Conservation (phyloP, 2,888 invertebrate genomes). For the Disparrhopalites patrizii region DNA sequence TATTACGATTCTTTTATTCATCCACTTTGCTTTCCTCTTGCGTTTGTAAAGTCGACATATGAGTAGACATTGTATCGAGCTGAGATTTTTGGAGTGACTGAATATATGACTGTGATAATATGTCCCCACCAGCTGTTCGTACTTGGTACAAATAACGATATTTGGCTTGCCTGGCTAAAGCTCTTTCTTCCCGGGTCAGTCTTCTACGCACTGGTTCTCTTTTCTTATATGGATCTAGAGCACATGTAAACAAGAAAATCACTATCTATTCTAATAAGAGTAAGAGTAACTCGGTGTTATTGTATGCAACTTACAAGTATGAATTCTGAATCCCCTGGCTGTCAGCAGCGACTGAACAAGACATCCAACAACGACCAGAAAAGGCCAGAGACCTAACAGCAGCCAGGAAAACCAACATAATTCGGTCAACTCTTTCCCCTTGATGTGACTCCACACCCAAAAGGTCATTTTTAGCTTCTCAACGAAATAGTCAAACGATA, state of each 20-base stretch:
- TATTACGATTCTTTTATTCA: slow-evolving; percentile 20
- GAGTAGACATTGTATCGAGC: slow-evolving; percentile 45
- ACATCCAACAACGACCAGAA: slow-evolving; percentile 63
- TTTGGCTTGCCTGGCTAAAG: slow-evolving; percentile 67
- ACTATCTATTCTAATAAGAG: background rate
- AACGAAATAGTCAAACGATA: slow-evolving; percentile 69
- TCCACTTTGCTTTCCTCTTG: slow-evolving; percentile 31
- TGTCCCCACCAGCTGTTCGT: slow-evolving; percentile 81
- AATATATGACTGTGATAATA: slow-evolving; percentile 69
- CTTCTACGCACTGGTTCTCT: slow-evolving; percentile 54
- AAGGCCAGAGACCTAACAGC: slow-evolving; percentile 69
- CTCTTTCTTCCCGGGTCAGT: slow-evolving; percentile 69
- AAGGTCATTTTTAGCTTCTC: slow-evolving; percentile 63
- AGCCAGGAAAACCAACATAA: slow-evolving; percentile 60
- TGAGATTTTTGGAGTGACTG: slow-evolving; percentile 42
- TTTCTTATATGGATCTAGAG: slow-evolving; percentile 54
- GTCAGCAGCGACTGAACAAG: slow-evolving; percentile 67
- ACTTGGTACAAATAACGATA: slow-evolving; percentile 90
- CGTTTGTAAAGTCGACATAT: slow-evolving; percentile 45
- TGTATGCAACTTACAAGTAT: slow-evolving; percentile 57
- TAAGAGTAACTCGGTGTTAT: background rate
- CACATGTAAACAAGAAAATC: too few species aligned
- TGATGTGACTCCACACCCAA: slow-evolving; percentile 68
- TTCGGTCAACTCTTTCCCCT: slow-evolving; percentile 50
- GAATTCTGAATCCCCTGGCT: slow-evolving; percentile 63